Evolutionary conservation across 2,888 invertebrate species (phyloP).

Genomic region (Aporophyla lueneburgensis): DNA sequence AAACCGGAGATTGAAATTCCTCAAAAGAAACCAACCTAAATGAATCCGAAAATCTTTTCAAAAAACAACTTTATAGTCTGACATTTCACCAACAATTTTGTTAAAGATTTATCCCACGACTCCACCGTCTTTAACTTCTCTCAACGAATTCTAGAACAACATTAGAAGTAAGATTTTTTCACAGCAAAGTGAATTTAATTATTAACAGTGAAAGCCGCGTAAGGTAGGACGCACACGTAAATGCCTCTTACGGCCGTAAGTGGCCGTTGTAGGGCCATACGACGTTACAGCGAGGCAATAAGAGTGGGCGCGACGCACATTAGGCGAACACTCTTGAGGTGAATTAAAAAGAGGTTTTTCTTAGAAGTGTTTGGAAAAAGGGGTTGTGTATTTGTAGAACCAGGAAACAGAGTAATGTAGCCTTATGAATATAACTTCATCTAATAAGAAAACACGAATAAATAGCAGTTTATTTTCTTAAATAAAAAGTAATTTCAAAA

Average conservation of each 20-base stretch:
- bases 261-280: conserved; percentile 62
- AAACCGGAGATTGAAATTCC: background rate
- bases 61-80: background rate
- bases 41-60: no score
- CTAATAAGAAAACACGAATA: no score
- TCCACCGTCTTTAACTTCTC: background rate
- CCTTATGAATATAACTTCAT: background rate
- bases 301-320: conserved; percentile 46
- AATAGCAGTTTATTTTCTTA: no score
- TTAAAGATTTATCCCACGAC: conserved; percentile 34
- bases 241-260: conserved; percentile 65
- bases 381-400: background rate
- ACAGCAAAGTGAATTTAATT: conserved; percentile 66
- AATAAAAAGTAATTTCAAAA: no score
- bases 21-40: background rate
- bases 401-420: background rate
- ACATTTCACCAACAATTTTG: conserved; percentile 20
- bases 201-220: conserved; percentile 58
- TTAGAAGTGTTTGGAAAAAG: background rate
- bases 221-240: conserved; percentile 66
- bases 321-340: background rate
- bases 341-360: background rate
- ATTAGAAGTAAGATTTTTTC: conserved; percentile 57
- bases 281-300: conserved; percentile 55
- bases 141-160: conserved; percentile 51